Percentiles rank a stretch among this genome's conserved stretches.
phyloP scores from a whole-genome alignment of 2,888 invertebrate species.

The Abscondita cerata region DNA sequence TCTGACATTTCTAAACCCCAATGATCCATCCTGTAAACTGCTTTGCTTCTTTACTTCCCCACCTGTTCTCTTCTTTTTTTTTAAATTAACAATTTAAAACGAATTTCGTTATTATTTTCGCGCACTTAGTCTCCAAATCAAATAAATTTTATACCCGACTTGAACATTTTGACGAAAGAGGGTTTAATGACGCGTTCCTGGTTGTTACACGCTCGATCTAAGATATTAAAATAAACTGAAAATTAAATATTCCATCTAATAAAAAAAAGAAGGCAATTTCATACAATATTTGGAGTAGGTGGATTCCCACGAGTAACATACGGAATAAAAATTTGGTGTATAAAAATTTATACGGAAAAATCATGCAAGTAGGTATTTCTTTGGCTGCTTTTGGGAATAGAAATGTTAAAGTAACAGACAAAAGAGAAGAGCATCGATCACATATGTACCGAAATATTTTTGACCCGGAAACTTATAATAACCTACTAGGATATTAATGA shows the following conservation, averaged over 20 bases:
- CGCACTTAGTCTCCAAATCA: background rate
- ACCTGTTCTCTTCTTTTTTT: constrained; percentile 26
- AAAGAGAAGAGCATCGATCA: too few relatives aligned
- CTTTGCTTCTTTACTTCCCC: constrained; percentile 29
- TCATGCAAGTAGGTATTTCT: constrained; percentile 10
- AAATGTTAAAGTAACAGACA: background rate
- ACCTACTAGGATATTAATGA: too few relatives aligned
- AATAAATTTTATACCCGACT: too few relatives aligned
- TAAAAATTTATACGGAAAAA: constrained; percentile 8
- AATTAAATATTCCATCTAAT: constrained; percentile 10
- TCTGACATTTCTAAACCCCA: constrained; percentile 57
- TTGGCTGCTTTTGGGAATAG: constrained; percentile 4
- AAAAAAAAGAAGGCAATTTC: constrained; percentile 2
- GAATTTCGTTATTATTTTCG: constrained; percentile 44
- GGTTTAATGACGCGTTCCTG: constrained; percentile 47
- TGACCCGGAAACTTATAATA: too few relatives aligned
- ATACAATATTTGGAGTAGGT: constrained; percentile 3
- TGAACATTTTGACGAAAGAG: constrained; percentile 29
- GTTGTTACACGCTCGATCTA: constrained; percentile 28
- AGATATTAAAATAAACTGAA: background rate
- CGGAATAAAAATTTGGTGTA: constrained; percentile 11
- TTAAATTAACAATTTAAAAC: constrained; percentile 42
- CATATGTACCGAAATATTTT: too few relatives aligned
- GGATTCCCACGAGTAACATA: constrained; percentile 7
- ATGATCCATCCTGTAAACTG: constrained; percentile 49